Evolutionary conservation across 2,113 vertebrate species (phyloP), one percentile per base, ranked within the genome.

Genomic region (Rana temporaria): DNA sequence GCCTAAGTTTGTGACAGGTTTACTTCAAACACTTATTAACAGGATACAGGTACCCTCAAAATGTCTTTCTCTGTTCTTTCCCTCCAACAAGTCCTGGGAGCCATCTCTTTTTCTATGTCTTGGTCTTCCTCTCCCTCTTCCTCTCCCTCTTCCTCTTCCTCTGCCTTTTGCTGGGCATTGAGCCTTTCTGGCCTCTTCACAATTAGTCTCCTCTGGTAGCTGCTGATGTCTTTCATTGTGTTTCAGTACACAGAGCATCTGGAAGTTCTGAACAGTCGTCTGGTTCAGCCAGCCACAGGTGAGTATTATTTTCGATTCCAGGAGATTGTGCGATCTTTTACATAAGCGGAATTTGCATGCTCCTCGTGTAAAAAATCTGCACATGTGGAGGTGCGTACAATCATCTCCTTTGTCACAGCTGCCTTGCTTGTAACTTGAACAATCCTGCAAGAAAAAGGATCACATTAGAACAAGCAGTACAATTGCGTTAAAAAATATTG

Each of bases 341-440:
- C 94, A 95, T 0, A 0, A 26, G 4, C 59, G 30, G 70, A 89
- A 91, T n/a, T 53, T 87, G 77, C 94, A 95, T 1, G 74, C 84
- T 6, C 93, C 92, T 0, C 22, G 76, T 8, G 93, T 89, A 4
- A 92, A 95, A 73, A 89, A 84, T 0, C 84, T 89, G 84, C 94
- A 95, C 55, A 94, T 8, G 0, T 95, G 94, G 19, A 94, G 90
- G 70, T 76, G 92, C 73, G 11, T 74, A 84, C 93, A 95, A 16
- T 85, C 86, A 3, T 84, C 81, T 32, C 78, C 73, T 7, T 89
- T 85, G 17, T 0, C 74, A 81, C 94, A 95, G 22, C 3, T 48
- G 3, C 4, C 86, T 7, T 87, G 70, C 0, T 69, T 68, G 3
- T 83, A 7, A 30, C 81, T 85, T 0, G 85, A 89, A 80, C 34